These are phyloP conservation scores for Poecilobothrus nobilitatus DNA, from an alignment of 2,888 invertebrate species.

Conservation along the genomic window DNA sequence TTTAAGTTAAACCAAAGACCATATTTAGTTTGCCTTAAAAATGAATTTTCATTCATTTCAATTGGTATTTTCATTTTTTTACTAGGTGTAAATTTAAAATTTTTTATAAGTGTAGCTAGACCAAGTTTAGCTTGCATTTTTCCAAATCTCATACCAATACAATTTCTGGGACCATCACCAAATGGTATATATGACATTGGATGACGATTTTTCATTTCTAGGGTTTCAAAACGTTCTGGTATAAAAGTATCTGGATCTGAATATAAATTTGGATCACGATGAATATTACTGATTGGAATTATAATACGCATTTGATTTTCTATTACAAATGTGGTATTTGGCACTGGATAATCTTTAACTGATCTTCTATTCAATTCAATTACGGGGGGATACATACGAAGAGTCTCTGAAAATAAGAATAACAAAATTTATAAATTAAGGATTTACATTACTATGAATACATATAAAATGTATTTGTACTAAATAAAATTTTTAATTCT, in stretches of 20 bases:
- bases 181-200: constrained; percentile 18
- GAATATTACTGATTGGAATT: constrained; percentile 31
- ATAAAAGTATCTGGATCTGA: constrained; percentile 36
- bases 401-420: constrained; percentile 38
- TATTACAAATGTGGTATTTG: constrained; percentile 25
- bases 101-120: constrained; percentile 30
- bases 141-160: constrained; percentile 21
- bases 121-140: constrained; percentile 18
- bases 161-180: constrained; percentile 21
- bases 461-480: no score
- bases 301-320: constrained; percentile 28
- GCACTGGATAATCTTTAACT: constrained; percentile 27
- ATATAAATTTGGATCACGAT: constrained; percentile 35
- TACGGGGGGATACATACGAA: constrained; percentile 45
- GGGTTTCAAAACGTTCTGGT: constrained; percentile 36
- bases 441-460: no score
- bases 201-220: constrained; percentile 25
- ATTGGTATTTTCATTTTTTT: constrained; percentile 23
- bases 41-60: neutral
- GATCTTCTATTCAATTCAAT: constrained; percentile 31
- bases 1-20: neutral
- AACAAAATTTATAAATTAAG: neutral
- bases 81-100: constrained; percentile 31
- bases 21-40: neutral
- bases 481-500: no score